Evolutionary conservation across 2,113 vertebrate species (phyloP).

Genomic region (Corydoras maculifer): DNA sequence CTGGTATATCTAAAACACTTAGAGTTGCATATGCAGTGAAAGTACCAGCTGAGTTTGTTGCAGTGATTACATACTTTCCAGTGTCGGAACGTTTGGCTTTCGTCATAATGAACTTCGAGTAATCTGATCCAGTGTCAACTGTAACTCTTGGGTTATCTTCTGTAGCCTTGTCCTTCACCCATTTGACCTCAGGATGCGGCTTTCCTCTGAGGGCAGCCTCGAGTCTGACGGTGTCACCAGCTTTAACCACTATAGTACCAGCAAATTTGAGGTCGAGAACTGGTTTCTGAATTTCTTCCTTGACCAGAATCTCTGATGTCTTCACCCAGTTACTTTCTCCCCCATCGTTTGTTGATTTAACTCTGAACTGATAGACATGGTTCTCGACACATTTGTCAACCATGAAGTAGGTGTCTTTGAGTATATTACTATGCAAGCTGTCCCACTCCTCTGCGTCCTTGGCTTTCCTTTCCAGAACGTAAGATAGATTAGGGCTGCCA

Average conservation of each 20-base stretch:
- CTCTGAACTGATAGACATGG: conserved; percentile 86
- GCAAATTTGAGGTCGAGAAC: conserved; percentile 86
- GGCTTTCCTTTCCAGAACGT: conserved; percentile 83
- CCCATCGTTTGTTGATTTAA: conserved; percentile 89
- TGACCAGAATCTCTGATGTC: conserved; percentile 85
- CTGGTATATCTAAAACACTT: conserved; percentile 89
- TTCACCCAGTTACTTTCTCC: conserved; percentile 94
- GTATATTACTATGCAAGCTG: conserved; percentile 70
- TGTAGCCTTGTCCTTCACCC: conserved; percentile 87
- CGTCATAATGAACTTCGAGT: conserved; percentile 82
- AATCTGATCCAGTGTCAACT: conserved; percentile 79
- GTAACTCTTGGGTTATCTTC: conserved; percentile 86
- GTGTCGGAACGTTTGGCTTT: conserved; percentile 86
- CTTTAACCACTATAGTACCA: conserved; percentile 84
- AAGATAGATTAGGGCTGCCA: conserved; percentile 87
- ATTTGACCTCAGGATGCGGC: conserved; percentile 87
- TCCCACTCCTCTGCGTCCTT: conserved; percentile 87
- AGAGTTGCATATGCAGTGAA: conserved; percentile 88
- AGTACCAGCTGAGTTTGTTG: conserved; percentile 84
- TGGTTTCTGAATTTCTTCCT: conserved; percentile 90
- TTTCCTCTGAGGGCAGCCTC: conserved; percentile 92
- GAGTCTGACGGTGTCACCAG: conserved; percentile 87
- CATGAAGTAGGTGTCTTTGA: conserved; percentile 87
- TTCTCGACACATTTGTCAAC: conserved; percentile 87
- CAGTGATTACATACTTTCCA: conserved; percentile 88